phyloP scores from a whole-genome alignment of 1,140 invertebrate species.

The Gerris buenoi region DNA sequence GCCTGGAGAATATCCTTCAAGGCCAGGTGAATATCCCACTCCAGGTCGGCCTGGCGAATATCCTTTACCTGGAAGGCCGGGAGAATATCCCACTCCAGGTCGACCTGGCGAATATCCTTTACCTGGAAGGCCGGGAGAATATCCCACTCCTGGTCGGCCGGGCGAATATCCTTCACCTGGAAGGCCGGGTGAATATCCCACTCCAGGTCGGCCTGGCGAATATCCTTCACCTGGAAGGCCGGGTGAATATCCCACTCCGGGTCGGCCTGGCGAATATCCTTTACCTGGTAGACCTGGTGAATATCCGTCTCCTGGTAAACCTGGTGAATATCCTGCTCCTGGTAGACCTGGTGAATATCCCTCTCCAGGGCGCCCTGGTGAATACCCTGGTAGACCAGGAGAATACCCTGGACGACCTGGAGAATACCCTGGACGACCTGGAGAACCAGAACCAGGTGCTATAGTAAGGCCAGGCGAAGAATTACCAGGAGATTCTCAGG shows the following conservation, averaged over 20 bases:
- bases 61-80: slow-evolving; percentile 12
- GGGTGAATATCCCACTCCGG: slow-evolving; percentile 9
- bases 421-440: slow-evolving; percentile 3
- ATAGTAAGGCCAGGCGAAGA: slow-evolving; percentile 10
- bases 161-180: neutral
- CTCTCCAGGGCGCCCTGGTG: slow-evolving; percentile 3
- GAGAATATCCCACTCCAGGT: slow-evolving; percentile 9
- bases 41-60: slow-evolving; percentile 10
- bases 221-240: slow-evolving; percentile 12
- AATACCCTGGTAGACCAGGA: slow-evolving; percentile 6
- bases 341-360: slow-evolving; percentile 13
- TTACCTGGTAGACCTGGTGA: neutral
- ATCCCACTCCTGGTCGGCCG: slow-evolving; percentile 1
- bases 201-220: slow-evolving; percentile 13
- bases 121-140: slow-evolving; percentile 10
- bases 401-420: slow-evolving; percentile 3
- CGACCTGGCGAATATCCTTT: slow-evolving; percentile 12
- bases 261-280: neutral
- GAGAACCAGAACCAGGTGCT: slow-evolving; percentile 13
- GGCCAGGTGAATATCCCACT: slow-evolving; percentile 8
- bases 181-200: slow-evolving; percentile 1
- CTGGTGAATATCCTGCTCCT: slow-evolving; percentile 14
- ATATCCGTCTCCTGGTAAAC: slow-evolving; percentile 7
- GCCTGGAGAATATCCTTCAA: slow-evolving; percentile 12
- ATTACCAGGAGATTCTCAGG: slow-evolving; percentile 45